A percentile compares a stretch with the other conserved stretches of the same genome.
These are phyloP conservation scores for Schrankia costaestrigalis DNA, from an alignment of 2,888 invertebrate species.

Conservation along the genomic window DNA sequence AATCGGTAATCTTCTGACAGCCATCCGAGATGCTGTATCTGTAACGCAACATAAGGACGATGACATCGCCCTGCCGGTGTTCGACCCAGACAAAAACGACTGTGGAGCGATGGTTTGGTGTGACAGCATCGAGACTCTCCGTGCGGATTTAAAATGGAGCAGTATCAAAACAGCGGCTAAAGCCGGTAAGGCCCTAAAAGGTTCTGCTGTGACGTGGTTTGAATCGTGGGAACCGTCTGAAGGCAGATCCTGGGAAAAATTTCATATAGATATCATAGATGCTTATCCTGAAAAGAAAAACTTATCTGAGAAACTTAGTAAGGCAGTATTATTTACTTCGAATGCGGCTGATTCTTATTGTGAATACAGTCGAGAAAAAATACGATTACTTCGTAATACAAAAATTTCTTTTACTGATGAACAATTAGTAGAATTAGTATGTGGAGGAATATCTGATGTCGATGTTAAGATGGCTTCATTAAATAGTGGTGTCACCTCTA, in stretches of 20 bases:
- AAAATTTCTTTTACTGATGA: conserved; percentile 4
- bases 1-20: conserved; percentile 3
- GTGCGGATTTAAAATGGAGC: conserved; percentile 13
- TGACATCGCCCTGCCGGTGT: conserved; percentile 9
- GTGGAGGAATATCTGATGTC: conserved; percentile 10
- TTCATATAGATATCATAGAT: background rate
- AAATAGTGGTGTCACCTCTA: conserved; percentile 21
- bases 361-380: conserved; percentile 5
- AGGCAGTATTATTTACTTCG: conserved; percentile 3
- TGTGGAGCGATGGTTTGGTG: conserved; percentile 25
- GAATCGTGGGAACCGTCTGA: conserved; percentile 11
- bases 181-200: conserved; percentile 27
- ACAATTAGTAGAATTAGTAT: conserved; percentile 3
- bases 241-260: conserved; percentile 1
- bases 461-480: conserved; percentile 26
- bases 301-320: background rate
- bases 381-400: conserved; percentile 1
- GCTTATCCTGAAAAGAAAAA: background rate
- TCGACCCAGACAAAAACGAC: conserved; percentile 12
- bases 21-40: conserved; percentile 7
- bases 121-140: conserved; percentile 12
- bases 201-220: conserved; percentile 25
- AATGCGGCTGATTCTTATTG: conserved; percentile 2
- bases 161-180: conserved; percentile 14
- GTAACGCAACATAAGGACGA: conserved; percentile 4